Percentiles rank a stretch among this genome's conserved stretches.
phyloP scores from a whole-genome alignment of 1,140 invertebrate species.

The Zaprionus ornatus region DNA sequence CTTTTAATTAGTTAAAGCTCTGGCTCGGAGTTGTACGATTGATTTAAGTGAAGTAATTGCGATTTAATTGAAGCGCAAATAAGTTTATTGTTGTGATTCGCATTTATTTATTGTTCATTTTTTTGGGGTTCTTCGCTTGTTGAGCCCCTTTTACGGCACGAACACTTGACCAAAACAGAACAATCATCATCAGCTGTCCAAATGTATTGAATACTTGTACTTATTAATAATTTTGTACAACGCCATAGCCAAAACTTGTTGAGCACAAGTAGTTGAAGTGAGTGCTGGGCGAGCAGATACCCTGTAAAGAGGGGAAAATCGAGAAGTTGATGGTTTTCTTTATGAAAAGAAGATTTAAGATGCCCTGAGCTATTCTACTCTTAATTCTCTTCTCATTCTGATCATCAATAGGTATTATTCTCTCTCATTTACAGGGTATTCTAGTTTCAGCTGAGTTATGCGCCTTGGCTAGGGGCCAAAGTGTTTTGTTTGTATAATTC shows the following conservation, averaged over 20 bases:
- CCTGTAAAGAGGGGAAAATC: not conserved
- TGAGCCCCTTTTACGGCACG: conserved; percentile 32
- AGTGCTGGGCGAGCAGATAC: not conserved
- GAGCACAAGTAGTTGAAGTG: not conserved
- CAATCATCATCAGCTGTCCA: conserved; percentile 24
- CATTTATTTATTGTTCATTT: not conserved
- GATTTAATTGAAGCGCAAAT: conserved; percentile 48
- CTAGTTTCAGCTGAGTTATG: conserved; percentile 12
- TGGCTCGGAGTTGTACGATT: conserved; percentile 13
- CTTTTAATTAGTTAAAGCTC: conserved; percentile 47
- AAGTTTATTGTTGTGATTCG: conserved; percentile 14
- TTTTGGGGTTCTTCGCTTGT: conserved; percentile 14
- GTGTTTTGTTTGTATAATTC: conserved; percentile 27
- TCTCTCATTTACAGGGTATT: conserved; percentile 15
- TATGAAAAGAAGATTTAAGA: not conserved
- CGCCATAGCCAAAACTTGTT: conserved; percentile 13
- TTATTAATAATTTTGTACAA: conserved; percentile 41
- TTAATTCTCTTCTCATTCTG: not conserved
- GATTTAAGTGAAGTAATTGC: conserved; percentile 38
- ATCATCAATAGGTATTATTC: not conserved
- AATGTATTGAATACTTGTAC: conserved; percentile 34
- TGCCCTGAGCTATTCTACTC: not conserved
- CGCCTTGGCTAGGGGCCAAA: conserved; percentile 7
- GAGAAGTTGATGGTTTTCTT: not conserved
- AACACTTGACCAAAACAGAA: conserved; percentile 51